Percentiles rank a stretch among this genome's conserved stretches.
Conservation (phyloP, 2,888 invertebrate species). For the Agriotes lineatus region DNA sequence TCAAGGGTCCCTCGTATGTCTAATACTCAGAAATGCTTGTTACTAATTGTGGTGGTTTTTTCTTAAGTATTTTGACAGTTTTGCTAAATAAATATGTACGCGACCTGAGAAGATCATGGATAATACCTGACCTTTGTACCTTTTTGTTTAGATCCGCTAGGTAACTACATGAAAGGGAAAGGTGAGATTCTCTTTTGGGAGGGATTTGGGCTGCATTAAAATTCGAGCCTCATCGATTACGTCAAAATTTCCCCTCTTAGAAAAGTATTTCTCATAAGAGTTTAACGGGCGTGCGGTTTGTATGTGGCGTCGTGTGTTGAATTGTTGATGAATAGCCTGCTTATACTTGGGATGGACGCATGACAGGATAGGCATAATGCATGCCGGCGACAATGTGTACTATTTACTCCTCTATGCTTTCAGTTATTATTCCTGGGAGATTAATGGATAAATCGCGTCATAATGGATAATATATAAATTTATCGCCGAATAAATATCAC, state of each 20-base stretch:
- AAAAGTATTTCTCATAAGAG: constrained; percentile 27
- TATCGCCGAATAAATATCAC: constrained; percentile 9
- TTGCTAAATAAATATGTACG: too few relatives aligned
- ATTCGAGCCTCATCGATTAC: neutral
- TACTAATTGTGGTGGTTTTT: too few relatives aligned
- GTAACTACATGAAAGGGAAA: too few relatives aligned
- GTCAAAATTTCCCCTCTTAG: neutral
- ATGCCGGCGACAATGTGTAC: constrained; percentile 43
- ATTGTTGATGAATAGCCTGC: constrained; percentile 28
- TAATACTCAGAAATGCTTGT: too few relatives aligned
- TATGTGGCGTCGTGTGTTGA: constrained; percentile 18
- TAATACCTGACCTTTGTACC: too few relatives aligned
- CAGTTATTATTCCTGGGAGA: constrained; percentile 41
- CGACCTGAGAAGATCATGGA: too few relatives aligned
- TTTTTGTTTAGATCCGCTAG: too few relatives aligned
- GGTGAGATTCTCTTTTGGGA: too few relatives aligned
- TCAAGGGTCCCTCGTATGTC: too few relatives aligned
- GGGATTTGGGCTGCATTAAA: too few relatives aligned
- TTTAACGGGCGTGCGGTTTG: constrained; percentile 16
- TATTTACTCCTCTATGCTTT: constrained; percentile 44
- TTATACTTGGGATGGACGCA: constrained; percentile 33
- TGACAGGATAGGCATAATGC: constrained; percentile 45
- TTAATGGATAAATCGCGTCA: constrained; percentile 41
- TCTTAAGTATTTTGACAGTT: too few relatives aligned
- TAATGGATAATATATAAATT: constrained; percentile 21